phyloP scores from a whole-genome alignment of 1,140 invertebrate genomes.

The Sinonovacula constricta region DNA sequence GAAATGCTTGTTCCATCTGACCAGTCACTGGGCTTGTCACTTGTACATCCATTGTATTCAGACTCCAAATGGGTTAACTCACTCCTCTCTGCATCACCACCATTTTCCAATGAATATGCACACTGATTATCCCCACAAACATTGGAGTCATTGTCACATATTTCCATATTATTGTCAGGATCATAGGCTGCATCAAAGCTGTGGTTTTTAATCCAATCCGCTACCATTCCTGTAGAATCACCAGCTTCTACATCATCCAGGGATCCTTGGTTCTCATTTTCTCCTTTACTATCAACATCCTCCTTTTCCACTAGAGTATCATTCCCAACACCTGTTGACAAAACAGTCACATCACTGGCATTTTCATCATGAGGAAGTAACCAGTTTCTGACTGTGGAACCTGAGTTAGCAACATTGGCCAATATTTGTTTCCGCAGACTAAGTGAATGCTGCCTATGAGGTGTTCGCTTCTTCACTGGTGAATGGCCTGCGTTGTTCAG shows the following conservation, averaged over 20 bases:
- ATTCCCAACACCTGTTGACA: no score
- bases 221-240: neutral
- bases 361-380: slow-evolving; percentile 33
- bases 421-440: no score
- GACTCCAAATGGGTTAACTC: no score
- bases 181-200: slow-evolving; percentile 3
- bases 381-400: slow-evolving; percentile 46
- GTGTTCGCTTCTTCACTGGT: no score
- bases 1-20: slow-evolving; percentile 41
- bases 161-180: neutral
- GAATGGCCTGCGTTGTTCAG: no score
- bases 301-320: slow-evolving; percentile 6
- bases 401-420: slow-evolving; percentile 13
- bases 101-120: no score
- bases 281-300: neutral
- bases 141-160: no score
- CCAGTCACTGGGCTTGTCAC: neutral
- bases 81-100: no score
- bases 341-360: no score
- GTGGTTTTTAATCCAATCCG: slow-evolving; percentile 37
- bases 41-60: no score
- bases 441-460: no score
- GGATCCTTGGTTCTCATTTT: neutral
- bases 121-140: no score
- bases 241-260: neutral